These are phyloP conservation scores for Hemibagrus guttatus DNA, from an alignment of 2,797 vertebrate species.

Conservation along the genomic window DNA sequence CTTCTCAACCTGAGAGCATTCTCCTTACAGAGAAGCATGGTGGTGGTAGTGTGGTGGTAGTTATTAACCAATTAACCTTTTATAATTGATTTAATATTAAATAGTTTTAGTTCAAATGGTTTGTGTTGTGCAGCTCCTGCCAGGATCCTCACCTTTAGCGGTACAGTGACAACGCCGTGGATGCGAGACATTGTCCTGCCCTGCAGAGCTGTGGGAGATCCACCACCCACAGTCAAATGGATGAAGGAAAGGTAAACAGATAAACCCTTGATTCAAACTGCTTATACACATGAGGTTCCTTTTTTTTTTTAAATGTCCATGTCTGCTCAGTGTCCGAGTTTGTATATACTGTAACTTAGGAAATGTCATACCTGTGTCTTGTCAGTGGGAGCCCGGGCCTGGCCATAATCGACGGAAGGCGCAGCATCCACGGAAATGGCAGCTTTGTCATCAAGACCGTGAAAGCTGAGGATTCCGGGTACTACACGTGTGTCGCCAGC, in stretches of 20 bases:
- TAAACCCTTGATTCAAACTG: background rate
- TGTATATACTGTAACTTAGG: too few relatives aligned
- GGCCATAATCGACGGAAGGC: conserved; percentile 90
- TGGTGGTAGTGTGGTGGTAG: background rate
- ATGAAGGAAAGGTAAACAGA: conserved; percentile 93
- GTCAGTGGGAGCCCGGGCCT: conserved; percentile 92
- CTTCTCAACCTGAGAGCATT: background rate
- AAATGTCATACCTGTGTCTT: conserved; percentile 51
- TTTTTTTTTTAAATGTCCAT: too few relatives aligned
- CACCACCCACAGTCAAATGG: conserved; percentile 94
- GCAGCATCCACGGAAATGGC: conserved; percentile 91
- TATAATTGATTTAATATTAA: background rate
- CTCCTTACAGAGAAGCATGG: background rate
- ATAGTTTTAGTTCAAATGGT: background rate
- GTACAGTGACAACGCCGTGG: conserved; percentile 95
- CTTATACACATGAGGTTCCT: too few relatives aligned
- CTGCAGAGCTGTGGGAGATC: conserved; percentile 94
- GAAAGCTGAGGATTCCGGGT: conserved; percentile 96
- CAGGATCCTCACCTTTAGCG: conserved; percentile 93
- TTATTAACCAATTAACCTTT: background rate
- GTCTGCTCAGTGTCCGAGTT: too few relatives aligned
- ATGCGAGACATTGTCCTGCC: conserved; percentile 96
- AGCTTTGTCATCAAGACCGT: conserved; percentile 95
- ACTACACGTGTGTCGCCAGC: conserved; percentile 92
- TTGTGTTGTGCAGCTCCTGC: conserved; percentile 81